Evolutionary conservation across 2,113 vertebrate species (phyloP).

Genomic region (Tylochromis polylepis): DNA sequence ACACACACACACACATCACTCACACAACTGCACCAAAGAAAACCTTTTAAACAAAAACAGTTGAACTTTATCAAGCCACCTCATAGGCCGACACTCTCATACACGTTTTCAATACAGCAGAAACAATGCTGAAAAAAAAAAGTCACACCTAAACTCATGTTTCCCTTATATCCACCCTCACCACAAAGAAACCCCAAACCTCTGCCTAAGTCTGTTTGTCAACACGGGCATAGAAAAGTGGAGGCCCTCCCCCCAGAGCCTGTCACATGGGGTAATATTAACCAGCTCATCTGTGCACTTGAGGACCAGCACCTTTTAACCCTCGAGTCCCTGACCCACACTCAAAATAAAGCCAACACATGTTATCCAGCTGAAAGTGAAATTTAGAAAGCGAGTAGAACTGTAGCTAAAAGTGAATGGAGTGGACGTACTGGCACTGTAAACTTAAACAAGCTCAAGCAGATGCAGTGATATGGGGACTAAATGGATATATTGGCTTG

Average conservation of each 20-base stretch:
- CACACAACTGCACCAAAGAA: neutral
- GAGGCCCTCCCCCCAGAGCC: neutral
- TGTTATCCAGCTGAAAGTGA: neutral
- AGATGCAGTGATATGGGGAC: slow-evolving; percentile 31
- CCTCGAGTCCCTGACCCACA: slow-evolving; percentile 3
- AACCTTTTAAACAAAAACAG: neutral
- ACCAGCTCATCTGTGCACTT: slow-evolving; percentile 61
- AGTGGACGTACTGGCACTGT: slow-evolving; percentile 9
- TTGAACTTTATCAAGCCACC: neutral
- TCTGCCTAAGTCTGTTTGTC: neutral
- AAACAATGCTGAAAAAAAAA: neutral
- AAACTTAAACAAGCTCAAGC: slow-evolving; percentile 32
- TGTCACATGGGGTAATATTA: slow-evolving; percentile 50
- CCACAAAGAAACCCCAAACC: neutral
- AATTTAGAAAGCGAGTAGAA: slow-evolving; percentile 2
- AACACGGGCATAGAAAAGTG: neutral
- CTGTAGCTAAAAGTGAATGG: neutral
- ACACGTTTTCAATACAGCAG: neutral
- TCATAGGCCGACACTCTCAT: neutral
- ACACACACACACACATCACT: slow-evolving; percentile 5
- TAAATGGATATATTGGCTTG: slow-evolving; percentile 50
- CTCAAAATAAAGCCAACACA: neutral
- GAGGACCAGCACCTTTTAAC: slow-evolving; percentile 39
- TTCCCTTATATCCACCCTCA: neutral
- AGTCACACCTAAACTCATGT: neutral